These are phyloP conservation scores for Chionoecetes opilio DNA, from an alignment of 1,140 invertebrate genomes.

Conservation along the genomic window DNA sequence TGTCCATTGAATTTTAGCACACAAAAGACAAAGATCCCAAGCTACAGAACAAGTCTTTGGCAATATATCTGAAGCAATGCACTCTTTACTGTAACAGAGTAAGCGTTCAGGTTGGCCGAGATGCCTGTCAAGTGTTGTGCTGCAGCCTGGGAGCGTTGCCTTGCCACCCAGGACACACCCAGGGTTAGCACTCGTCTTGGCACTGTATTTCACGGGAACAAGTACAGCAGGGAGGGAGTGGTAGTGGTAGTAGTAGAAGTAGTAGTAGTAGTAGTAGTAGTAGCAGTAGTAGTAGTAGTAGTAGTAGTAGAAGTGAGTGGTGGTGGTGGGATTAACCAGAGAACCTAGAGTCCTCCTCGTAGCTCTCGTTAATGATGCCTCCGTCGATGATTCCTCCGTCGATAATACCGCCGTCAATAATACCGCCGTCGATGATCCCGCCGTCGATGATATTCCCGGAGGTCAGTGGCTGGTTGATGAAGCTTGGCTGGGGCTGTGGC, in stretches of 20 bases:
- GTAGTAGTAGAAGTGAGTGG: too few relatives aligned
- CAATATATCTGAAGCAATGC: neutral
- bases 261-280: too few relatives aligned
- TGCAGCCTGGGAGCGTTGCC: neutral
- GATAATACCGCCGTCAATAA: constrained; percentile 55
- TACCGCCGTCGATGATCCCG: constrained; percentile 55
- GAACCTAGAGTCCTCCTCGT: constrained; percentile 28
- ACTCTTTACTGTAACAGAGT: neutral
- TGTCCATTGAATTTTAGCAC: too few relatives aligned
- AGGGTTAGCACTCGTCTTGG: neutral
- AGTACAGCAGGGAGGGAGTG: neutral
- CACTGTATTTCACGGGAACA: neutral
- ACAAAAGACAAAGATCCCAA: constrained; percentile 13
- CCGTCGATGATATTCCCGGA: constrained; percentile 60
- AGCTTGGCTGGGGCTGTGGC: constrained; percentile 38
- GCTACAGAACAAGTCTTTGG: neutral
- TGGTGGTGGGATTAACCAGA: neutral
- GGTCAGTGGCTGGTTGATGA: neutral
- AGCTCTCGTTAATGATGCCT: constrained; percentile 32
- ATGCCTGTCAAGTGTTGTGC: too few relatives aligned
- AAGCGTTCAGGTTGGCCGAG: too few relatives aligned
- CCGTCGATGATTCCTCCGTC: constrained; percentile 54
- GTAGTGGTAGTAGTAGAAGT: too few relatives aligned
- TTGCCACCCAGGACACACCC: neutral
- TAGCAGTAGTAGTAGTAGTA: too few relatives aligned